Evolutionary conservation across 2,888 invertebrate genomes (phyloP), one percentile per base, ranked within the genome.

Genomic region (Gnatocerus cornutus): DNA sequence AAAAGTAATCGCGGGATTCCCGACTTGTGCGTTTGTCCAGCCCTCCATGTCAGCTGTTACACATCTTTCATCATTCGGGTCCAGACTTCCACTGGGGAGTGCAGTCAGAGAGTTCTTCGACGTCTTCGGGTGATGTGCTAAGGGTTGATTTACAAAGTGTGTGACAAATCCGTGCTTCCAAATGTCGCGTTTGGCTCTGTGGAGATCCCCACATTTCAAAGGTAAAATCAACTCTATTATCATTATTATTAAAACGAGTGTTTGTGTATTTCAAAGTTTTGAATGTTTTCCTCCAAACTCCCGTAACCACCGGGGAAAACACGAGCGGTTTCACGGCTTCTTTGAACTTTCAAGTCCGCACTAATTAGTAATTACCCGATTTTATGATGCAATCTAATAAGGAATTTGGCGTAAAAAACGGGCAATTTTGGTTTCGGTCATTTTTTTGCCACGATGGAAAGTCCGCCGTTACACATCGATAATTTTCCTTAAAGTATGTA

Each of bases 181-280:
- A 64, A 64, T 64, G 63, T 64, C 63, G 63, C 53, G 63, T 29
- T 52, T 64, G 53, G 30, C 52, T 14, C 21, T 64, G 21, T 64
- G 39, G 33, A 52, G 33, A 13, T 39, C 52, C 13, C 46, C 9
- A 16, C 30, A 39, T 39, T 43, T 64, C 1, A 52, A 45, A 64
- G 41, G 63, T 64, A 48, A 46, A 21, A 29, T 6, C 29, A 9
- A 8, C 13, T 29, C n/a, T 21, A 10, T 10, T 53, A 33, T 53
- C 37, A 39, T 30, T n/a, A n/a, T 30, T 30, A 30, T 30, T 30
- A 4, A 4, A 30, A 30, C 30, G 30, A 30, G n/a, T n/a, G n/a
- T n/a, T n/a, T n/a, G n/a, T n/a, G n/a, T n/a, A n/a, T n/a, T n/a
- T n/a, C n/a, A n/a, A n/a, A n/a, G n/a, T n/a, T n/a, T n/a, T n/a